phyloP scores from a whole-genome alignment of 2,888 invertebrate species.

The Stenodema calcarata region DNA sequence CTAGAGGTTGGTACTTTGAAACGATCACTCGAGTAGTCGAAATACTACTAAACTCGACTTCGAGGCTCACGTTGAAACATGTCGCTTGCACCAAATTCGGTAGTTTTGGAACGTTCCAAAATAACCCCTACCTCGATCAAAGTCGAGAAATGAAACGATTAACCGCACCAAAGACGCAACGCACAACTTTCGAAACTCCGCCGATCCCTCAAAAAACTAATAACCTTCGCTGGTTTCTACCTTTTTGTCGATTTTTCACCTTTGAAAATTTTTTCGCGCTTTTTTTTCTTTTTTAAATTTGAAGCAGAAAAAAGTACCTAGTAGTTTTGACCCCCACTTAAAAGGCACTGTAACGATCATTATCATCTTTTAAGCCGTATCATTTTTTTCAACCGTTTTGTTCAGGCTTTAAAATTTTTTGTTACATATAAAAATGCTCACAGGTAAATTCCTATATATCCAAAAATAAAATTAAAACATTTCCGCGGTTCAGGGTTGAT shows the following conservation, averaged over 20 bases:
- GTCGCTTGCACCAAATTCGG: too few species aligned
- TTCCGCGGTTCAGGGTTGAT: not conserved
- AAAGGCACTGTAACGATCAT: conserved; percentile 52
- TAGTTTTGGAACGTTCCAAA: too few species aligned
- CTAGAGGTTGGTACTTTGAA: too few species aligned
- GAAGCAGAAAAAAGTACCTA: not conserved
- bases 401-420: not conserved
- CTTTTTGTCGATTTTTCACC: not conserved
- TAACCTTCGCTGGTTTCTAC: not conserved
- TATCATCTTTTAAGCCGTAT: conserved; percentile 3
- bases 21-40: too few species aligned
- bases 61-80: too few species aligned
- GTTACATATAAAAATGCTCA: not conserved
- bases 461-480: not conserved
- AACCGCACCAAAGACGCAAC: not conserved
- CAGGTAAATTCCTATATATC: not conserved
- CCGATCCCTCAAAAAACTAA: not conserved
- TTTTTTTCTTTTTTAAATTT: not conserved
- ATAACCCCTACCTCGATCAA: too few species aligned
- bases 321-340: conserved; percentile 50
- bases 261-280: not conserved
- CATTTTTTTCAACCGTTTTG: conserved; percentile 20
- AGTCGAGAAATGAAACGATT: not conserved
- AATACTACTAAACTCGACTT: too few species aligned
- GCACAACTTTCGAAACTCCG: not conserved